A percentile compares a stretch with the other conserved stretches of the same genome.
Conservation (phyloP, 53 echinoderm and acorn worm species). For the Apostichopus leukothele region DNA sequence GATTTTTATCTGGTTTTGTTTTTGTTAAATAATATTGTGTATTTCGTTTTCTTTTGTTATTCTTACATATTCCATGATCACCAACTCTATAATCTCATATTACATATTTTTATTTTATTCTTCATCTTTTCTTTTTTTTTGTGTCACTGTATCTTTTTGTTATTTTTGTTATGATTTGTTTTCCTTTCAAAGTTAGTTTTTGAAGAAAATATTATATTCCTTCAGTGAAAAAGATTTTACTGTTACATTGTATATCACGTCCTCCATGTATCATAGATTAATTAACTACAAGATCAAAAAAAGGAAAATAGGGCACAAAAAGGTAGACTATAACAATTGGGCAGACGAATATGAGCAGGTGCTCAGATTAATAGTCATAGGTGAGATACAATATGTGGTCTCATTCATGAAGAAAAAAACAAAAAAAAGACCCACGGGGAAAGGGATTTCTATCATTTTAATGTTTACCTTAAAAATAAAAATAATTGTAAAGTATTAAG, state of each 20-base stretch:
- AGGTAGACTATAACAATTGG: no score
- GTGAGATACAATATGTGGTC: no score
- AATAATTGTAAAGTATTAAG: constrained; percentile 33
- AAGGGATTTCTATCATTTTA: constrained; percentile 30
- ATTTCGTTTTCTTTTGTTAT: background rate
- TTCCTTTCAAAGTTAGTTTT: background rate
- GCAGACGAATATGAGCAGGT: background rate
- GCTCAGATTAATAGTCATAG: background rate
- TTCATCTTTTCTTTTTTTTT: background rate
- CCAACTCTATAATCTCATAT: constrained; percentile 7
- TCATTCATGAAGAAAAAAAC: no score
- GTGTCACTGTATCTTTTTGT: no score
- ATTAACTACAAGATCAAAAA: background rate
- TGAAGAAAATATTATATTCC: background rate
- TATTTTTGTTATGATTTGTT: background rate
- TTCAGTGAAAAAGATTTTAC: background rate
- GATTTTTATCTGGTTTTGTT: background rate
- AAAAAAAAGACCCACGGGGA: background rate
- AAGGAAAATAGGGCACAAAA: background rate
- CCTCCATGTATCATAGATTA: constrained; percentile 18
- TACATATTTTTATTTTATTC: background rate
- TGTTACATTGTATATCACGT: background rate
- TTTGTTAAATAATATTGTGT: background rate
- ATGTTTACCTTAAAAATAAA: constrained; percentile 14
- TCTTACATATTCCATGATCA: constrained; percentile 13